Evolutionary conservation across 1,140 invertebrate species (phyloP), one percentile per base, ranked within the genome.

Genomic region (Leptoteleia sp.): DNA sequence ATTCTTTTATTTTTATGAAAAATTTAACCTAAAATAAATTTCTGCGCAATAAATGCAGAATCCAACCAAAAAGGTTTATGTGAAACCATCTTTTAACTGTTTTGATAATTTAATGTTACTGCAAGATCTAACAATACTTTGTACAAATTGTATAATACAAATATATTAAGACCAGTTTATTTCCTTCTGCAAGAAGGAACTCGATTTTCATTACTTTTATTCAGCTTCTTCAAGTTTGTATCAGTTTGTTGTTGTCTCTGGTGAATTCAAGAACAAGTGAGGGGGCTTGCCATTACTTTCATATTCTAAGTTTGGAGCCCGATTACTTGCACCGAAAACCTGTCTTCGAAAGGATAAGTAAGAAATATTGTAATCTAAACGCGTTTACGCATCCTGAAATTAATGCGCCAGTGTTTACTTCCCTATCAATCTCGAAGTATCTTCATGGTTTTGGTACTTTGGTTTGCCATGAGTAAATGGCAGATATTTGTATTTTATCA

Each of bases 401-500:
- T 42, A 50, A 68, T 65, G 68, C 76, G 22, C 80, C 73, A 79
- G 11, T 6, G 12, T 76, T 72, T 73, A 87, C 54, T 83, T 80
- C 48, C 80, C 45, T 80, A 93, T 91, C 81, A 91, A 90, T 86
- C 91, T 92, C 61, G 90, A 90, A 80, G 89, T 85, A 62, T 92
- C 90, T 79, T 91, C 91, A 70, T 91, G 90, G 35, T 93, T 92
- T 89, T 95, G 94, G 88, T 96, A 99, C 87, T 94, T 95, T 82
- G 96, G 97, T 91, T 99, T 99, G 75, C 98, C 98, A 88, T 97
- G 95, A 25, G 98, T 99, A 90, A 99, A 99, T 62, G 98, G 99
- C 87, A 99, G 91, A 90, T 99, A 99, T 89, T 95, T 94, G 90
- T 99, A 99, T 90, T 97, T 98, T 82, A 99, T 97, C 99, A 99